Conservation (phyloP, 2,888 invertebrate genomes). For the Eristalis intricaria region DNA sequence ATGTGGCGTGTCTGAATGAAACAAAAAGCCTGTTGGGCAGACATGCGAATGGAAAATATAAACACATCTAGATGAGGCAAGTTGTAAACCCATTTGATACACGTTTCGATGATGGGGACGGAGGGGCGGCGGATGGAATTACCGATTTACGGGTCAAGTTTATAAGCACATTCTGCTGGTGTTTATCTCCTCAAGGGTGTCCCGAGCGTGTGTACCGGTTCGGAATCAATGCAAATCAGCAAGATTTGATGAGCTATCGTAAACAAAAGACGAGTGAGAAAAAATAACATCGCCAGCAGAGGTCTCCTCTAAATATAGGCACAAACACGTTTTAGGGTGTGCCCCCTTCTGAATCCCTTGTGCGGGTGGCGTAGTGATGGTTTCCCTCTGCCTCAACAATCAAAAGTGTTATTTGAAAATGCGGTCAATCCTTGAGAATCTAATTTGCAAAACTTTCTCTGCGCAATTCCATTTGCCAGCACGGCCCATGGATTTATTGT, state of each 20-base stretch:
- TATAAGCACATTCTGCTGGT: slow-evolving; percentile 6
- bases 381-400: too few relatives aligned
- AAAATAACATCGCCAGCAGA: neutral
- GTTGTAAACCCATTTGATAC: slow-evolving; percentile 15
- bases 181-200: slow-evolving; percentile 43
- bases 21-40: neutral
- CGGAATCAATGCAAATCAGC: slow-evolving; percentile 25
- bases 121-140: neutral
- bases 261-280: slow-evolving; percentile 4
- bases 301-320: neutral
- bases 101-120: neutral
- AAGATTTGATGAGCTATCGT: neutral
- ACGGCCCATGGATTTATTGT: slow-evolving; percentile 20
- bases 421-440: neutral
- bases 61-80: slow-evolving; percentile 31
- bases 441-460: neutral
- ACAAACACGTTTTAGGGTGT: neutral
- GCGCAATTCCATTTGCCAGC: neutral
- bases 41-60: slow-evolving; percentile 11
- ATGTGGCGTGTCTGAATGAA: neutral
- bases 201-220: slow-evolving; percentile 32
- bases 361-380: neutral
- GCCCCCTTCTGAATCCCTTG: neutral
- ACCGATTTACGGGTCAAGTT: slow-evolving; percentile 59
- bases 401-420: neutral